phyloP scores from a whole-genome alignment of 2,888 invertebrate species.

The Podabrus alpinus region DNA sequence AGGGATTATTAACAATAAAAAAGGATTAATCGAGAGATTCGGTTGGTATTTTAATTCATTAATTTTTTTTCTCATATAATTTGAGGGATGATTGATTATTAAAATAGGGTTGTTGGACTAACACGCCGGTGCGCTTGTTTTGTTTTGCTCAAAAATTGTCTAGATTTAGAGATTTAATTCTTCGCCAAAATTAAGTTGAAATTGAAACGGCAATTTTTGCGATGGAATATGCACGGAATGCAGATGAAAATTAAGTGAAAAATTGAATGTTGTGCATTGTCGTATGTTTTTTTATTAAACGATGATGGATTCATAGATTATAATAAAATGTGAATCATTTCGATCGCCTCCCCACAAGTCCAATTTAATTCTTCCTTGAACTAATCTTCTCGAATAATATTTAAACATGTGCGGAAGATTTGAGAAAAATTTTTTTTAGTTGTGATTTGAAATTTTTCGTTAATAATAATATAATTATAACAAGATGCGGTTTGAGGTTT shows the following conservation, averaged over 20 bases:
- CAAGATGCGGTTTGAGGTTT: not conserved
- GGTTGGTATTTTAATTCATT: not conserved
- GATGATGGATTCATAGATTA: not conserved
- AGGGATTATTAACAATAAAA: not conserved
- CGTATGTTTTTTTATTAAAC: not conserved
- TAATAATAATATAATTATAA: not conserved
- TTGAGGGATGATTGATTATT: not conserved
- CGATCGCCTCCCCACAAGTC: not conserved
- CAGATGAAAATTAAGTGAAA: not conserved
- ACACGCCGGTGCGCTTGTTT: conserved; percentile 24
- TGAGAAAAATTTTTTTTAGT: not conserved
- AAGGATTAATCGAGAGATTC: not conserved
- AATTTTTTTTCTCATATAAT: not conserved
- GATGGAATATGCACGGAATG: not conserved
- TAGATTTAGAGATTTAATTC: not conserved
- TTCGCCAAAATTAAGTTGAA: not conserved
- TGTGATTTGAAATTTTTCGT: not conserved
- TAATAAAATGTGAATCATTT: conserved; percentile 12
- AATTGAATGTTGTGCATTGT: not conserved
- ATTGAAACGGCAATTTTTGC: not conserved
- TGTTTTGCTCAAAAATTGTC: conserved; percentile 8
- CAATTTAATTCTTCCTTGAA: not conserved
- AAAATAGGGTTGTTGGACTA: conserved; percentile 12
- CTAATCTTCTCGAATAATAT: not conserved
- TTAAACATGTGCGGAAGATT: not conserved